A percentile compares a stretch with the other conserved stretches of the same genome.
Conservation (phyloP, 92 coral and sea anemone genomes). For the Hydrozoanthus gracilis region DNA sequence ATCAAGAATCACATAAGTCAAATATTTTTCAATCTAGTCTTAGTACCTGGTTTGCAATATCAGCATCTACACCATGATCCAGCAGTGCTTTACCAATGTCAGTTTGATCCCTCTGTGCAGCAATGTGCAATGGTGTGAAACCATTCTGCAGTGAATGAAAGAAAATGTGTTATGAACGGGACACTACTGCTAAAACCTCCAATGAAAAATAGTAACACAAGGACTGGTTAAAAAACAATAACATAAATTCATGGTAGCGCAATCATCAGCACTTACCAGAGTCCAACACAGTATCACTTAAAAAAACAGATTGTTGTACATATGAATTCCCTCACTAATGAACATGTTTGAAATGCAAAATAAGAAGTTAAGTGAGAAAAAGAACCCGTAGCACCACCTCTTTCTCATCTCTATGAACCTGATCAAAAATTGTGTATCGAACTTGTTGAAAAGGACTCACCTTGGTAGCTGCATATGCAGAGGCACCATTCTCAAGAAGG, state of each 20-base stretch:
- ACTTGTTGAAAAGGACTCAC: constrained; percentile 29
- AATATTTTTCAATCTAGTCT: no score
- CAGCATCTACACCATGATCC: constrained; percentile 92
- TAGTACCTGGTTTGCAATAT: constrained; percentile 32
- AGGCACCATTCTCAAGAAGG: constrained; percentile 80
- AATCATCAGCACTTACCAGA: no score
- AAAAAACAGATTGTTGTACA: no score
- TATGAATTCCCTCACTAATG: no score
- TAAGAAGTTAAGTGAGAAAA: no score
- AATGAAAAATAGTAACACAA: no score
- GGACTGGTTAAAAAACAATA: no score
- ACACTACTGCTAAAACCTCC: no score
- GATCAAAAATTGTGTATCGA: neutral
- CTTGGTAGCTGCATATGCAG: constrained; percentile 91
- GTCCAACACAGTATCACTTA: no score
- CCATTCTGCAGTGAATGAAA: constrained; percentile 81
- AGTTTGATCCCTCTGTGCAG: constrained; percentile 83
- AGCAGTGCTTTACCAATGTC: constrained; percentile 80
- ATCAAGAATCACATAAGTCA: neutral
- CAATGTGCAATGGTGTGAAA: constrained; percentile 95
- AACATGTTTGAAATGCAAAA: no score
- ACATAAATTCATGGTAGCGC: no score
- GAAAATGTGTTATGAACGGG: neutral
- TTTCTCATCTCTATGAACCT: neutral
- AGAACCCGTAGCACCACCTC: no score